These are phyloP conservation scores for Aquatica leii DNA, from an alignment of 2,888 invertebrate genomes.

Conservation along the genomic window DNA sequence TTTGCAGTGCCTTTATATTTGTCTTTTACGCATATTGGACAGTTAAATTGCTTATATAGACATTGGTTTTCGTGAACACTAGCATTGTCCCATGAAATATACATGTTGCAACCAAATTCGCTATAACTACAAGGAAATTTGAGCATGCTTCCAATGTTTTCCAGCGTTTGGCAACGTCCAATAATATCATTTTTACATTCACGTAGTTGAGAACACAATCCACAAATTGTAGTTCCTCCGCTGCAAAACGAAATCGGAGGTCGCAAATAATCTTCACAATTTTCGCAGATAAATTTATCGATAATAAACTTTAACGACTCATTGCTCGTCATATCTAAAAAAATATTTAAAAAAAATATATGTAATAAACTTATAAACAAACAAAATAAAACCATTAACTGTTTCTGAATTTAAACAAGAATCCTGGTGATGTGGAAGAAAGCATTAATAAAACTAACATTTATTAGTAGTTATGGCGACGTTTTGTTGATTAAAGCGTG, in stretches of 20 bases:
- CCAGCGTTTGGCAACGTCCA: not conserved
- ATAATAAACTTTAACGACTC: too few species aligned
- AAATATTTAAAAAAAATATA: too few species aligned
- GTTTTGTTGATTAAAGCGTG: too few species aligned
- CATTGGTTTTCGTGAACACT: conserved; percentile 14
- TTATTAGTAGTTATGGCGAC: too few species aligned
- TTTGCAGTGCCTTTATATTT: not conserved
- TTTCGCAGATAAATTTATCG: conserved; percentile 8
- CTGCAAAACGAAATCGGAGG: conserved; percentile 9
- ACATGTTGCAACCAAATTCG: conserved; percentile 4
- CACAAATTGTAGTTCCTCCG: not conserved
- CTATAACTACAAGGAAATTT: conserved; percentile 19
- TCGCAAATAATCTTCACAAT: conserved; percentile 2
- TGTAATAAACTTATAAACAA: too few species aligned
- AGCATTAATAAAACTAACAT: too few species aligned
- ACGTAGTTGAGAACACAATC: not conserved
- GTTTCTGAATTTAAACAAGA: too few species aligned
- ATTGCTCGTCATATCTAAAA: too few species aligned
- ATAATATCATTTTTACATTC: not conserved
- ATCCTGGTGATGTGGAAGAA: too few species aligned
- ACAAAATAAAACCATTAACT: too few species aligned
- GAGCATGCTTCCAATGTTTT: conserved; percentile 12
- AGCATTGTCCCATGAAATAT: conserved; percentile 7
- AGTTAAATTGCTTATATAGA: conserved; percentile 16
- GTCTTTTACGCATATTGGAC: not conserved